Percentiles rank a stretch among this genome's conserved stretches.
These are phyloP conservation scores for Bombus impatiens DNA, from an alignment of 1,140 invertebrate genomes.

Conservation along the genomic window DNA sequence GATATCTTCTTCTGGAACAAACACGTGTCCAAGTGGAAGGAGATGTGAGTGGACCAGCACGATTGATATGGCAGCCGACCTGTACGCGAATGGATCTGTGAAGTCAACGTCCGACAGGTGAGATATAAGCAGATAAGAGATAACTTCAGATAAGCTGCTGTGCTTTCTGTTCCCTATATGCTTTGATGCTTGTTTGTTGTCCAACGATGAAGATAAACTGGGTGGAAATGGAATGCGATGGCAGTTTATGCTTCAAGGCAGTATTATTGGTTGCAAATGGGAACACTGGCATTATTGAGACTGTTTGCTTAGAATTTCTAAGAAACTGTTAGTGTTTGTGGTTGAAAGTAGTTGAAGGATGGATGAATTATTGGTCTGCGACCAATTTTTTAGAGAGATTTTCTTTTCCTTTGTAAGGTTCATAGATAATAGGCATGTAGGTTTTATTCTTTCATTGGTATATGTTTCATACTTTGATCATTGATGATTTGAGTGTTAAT, in stretches of 20 bases:
- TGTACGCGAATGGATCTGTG: constrained; percentile 74
- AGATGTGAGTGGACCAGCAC: constrained; percentile 33
- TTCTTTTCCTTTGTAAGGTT: neutral
- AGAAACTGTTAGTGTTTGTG: neutral
- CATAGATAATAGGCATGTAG: neutral
- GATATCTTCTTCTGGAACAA: neutral
- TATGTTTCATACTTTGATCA: no score
- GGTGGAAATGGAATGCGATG: neutral
- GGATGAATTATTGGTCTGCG: neutral
- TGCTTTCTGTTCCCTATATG: neutral
- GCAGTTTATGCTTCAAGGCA: no score
- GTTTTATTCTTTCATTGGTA: neutral
- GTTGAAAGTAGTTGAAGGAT: neutral
- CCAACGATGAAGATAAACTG: no score
- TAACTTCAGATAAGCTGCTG: constrained; percentile 5
- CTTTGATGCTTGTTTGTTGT: neutral
- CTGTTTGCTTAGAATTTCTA: neutral
- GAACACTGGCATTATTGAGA: neutral
- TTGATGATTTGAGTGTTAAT: neutral
- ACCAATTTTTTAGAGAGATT: neutral
- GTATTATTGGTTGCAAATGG: neutral
- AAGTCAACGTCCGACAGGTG: constrained; percentile 73
- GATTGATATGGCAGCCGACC: constrained; percentile 76
- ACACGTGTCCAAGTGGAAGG: neutral
- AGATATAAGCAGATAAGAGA: constrained; percentile 49